Evolutionary conservation across 2,888 invertebrate species (phyloP), one percentile per base, ranked within the genome.

Genomic region (Drosophila testacea): DNA sequence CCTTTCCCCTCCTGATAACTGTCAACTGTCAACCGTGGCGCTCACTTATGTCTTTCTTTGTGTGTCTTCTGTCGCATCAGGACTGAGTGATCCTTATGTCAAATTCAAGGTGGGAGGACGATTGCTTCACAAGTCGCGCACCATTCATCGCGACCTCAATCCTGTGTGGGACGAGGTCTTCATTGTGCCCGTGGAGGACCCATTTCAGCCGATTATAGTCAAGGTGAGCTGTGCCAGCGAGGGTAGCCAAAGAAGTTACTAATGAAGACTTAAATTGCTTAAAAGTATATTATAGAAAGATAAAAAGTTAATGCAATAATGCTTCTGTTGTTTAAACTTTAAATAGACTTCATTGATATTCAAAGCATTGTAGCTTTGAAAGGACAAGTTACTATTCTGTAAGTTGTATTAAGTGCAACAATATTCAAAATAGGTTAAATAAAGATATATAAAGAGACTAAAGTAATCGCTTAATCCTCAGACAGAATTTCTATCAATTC

Each of bases 151-250:
- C 86, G 98, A 98, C 92, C 94, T 99, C 69, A 99, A 99, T 93
- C 99, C 99, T 0, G 94, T 96, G n/a, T 99, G 99, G 99, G 98
- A 99, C 91, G 99, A 99, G 93, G 96, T 96, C 83, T 98, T 99
- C 93, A 96, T 96, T 7, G 95, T 98, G 82, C 97, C 97, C 48
- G 95, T 98, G 70, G 98, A 98, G 93, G 98, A 98, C 93, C 96
- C 98, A 0, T 97, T 97, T 88, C 95, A 95, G 87, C 96, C 96
- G 1, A 95, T 98, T 48, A 95, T 96, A 81, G 94, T 98, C 69
- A 98, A 98, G 95, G 98, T 96, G 91, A 92, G 79, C 47, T 3
- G 27, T 5, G 16, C n/a, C 22, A 28, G 7, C 44, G 39, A 51
- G 47, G 11, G 46, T 4, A n/a, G 59, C 13, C 6, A 4, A 1